phyloP scores from a whole-genome alignment of 2,113 vertebrate species.

The Macquaria ambigua region DNA sequence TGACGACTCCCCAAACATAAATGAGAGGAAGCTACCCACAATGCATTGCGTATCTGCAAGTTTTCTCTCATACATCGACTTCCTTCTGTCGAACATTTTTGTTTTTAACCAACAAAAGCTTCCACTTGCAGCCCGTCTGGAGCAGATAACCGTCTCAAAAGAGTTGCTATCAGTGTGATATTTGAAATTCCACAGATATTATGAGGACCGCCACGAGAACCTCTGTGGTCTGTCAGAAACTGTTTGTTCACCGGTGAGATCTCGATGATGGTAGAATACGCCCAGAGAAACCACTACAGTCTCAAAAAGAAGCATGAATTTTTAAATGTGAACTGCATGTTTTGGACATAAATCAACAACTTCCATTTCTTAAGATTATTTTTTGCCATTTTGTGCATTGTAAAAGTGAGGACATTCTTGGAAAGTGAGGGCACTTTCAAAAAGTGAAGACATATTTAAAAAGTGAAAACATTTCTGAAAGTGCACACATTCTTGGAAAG shows the following conservation, averaged over 20 bases:
- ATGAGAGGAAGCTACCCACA: constrained; percentile 72
- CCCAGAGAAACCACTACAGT: not conserved
- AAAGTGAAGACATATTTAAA: not conserved
- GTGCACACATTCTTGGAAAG: not conserved
- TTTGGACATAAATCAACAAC: not conserved
- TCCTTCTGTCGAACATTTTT: constrained; percentile 5
- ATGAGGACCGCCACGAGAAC: not conserved
- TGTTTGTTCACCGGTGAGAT: not conserved
- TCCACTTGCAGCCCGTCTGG: constrained; percentile 7
- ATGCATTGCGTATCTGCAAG: constrained; percentile 59
- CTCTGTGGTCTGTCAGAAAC: not conserved
- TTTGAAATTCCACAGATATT: not conserved
- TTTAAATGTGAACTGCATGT: not conserved
- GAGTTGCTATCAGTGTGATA: not conserved
- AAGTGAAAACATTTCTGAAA: no score
- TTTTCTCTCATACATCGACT: constrained; percentile 38
- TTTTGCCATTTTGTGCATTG: not conserved
- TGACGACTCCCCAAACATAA: constrained; percentile 65
- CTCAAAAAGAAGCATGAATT: not conserved
- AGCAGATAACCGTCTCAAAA: constrained; percentile 24
- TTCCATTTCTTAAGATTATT: not conserved
- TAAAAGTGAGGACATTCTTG: not conserved
- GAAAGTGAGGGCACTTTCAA: not conserved
- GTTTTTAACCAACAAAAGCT: constrained; percentile 23
- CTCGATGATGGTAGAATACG: not conserved